These are phyloP conservation scores for Peromyscus maniculatus DNA, from an alignment of 2,113 vertebrate genomes.

Conservation along the genomic window DNA sequence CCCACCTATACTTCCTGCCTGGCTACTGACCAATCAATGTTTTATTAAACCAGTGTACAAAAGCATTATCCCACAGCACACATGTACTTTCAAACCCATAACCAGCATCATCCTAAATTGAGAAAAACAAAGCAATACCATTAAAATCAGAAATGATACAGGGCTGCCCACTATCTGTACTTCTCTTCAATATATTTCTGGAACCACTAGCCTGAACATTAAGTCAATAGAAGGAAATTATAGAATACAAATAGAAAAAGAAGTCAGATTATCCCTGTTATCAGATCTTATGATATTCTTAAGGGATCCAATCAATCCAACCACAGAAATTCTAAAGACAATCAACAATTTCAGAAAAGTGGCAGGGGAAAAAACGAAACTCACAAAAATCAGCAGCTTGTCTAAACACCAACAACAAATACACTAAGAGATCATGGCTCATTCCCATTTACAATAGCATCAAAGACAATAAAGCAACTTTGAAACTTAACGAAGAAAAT, in stretches of 20 bases:
- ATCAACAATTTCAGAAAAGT: not conserved
- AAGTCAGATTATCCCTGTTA: not conserved
- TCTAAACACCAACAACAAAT: not conserved
- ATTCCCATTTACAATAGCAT: not conserved
- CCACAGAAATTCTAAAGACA: not conserved
- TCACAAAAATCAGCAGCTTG: not conserved
- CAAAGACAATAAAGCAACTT: not conserved
- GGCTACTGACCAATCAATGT: no score
- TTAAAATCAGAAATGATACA: not conserved
- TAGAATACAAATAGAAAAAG: not conserved
- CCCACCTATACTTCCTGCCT: no score
- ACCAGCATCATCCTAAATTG: not conserved
- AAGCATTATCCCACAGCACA: no score
- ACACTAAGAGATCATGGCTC: not conserved
- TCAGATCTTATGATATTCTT: not conserved
- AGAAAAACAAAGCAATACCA: not conserved
- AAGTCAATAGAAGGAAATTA: not conserved
- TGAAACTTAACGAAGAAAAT: not conserved
- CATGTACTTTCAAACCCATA: not conserved
- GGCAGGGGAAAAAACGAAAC: not conserved
- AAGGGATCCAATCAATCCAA: not conserved
- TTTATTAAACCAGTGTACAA: no score
- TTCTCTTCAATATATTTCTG: not conserved
- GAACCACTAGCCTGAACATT: not conserved
- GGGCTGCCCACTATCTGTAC: not conserved